phyloP scores from a whole-genome alignment of 1,140 invertebrate species.

The Brachionus manjavacas region DNA sequence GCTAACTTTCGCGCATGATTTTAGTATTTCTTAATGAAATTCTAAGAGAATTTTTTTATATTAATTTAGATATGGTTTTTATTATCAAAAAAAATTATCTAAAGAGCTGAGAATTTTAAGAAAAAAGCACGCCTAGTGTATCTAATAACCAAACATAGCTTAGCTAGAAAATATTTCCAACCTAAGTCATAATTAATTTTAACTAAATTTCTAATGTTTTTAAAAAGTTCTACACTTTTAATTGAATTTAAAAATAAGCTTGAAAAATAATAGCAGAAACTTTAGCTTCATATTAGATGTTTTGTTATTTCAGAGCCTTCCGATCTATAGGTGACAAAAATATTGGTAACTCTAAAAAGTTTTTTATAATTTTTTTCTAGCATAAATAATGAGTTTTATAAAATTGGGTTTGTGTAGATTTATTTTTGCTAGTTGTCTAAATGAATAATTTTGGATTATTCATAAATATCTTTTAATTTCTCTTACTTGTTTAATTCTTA shows the following conservation, averaged over 20 bases:
- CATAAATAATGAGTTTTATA: not conserved
- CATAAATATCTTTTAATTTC: not conserved
- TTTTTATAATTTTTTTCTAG: not conserved
- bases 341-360: not conserved
- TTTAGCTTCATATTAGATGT: not conserved
- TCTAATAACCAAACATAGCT: too few species aligned
- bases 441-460: not conserved
- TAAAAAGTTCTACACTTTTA: not conserved
- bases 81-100: too few species aligned
- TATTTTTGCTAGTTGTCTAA: not conserved
- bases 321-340: not conserved
- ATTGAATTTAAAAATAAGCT: not conserved
- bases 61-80: too few species aligned
- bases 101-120: too few species aligned
- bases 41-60: too few species aligned
- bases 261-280: not conserved
- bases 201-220: not conserved
- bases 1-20: too few species aligned
- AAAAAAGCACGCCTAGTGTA: too few species aligned
- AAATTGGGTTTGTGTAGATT: not conserved
- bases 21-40: too few species aligned
- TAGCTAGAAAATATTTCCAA: not conserved
- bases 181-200: not conserved
- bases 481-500: too few species aligned
- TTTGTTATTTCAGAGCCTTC: not conserved